Percentiles rank a stretch among this genome's conserved stretches.
Evolutionary conservation across 2,113 vertebrate genomes (phyloP).

Genomic region (Elanoides forficatus): DNA sequence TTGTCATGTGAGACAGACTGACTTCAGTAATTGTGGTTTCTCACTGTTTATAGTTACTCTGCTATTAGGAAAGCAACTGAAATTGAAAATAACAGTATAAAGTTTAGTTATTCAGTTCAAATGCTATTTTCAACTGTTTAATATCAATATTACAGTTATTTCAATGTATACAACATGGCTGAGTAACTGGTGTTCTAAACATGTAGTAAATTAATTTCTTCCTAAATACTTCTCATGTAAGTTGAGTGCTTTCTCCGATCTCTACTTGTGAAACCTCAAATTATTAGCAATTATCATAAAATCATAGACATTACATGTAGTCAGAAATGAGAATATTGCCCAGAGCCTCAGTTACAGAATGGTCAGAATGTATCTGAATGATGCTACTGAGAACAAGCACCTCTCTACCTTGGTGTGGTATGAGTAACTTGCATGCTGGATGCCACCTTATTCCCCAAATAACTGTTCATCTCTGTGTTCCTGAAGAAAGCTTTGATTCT

Average conservation of each 20-base stretch:
- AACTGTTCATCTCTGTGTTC: background rate
- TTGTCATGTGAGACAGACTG: background rate
- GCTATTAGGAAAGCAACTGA: background rate
- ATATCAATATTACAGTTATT: background rate
- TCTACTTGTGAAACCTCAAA: background rate
- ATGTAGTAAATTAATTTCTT: background rate
- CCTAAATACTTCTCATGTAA: background rate
- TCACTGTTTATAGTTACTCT: background rate
- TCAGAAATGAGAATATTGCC: background rate
- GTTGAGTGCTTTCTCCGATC: background rate
- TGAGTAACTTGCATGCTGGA: accelerated
- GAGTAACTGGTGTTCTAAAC: background rate
- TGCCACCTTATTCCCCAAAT: background rate
- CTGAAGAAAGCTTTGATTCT: background rate
- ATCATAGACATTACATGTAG: background rate
- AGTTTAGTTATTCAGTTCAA: background rate
- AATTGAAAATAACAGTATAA: background rate
- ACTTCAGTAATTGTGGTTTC: background rate
- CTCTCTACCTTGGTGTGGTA: background rate
- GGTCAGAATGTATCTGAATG: background rate
- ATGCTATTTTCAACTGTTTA: background rate
- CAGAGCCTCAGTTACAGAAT: background rate
- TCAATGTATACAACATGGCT: background rate
- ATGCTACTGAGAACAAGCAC: background rate
- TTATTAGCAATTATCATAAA: background rate